Evolutionary conservation across 2,888 invertebrate genomes (phyloP).

Genomic region (Amphipyra tragopoginis): DNA sequence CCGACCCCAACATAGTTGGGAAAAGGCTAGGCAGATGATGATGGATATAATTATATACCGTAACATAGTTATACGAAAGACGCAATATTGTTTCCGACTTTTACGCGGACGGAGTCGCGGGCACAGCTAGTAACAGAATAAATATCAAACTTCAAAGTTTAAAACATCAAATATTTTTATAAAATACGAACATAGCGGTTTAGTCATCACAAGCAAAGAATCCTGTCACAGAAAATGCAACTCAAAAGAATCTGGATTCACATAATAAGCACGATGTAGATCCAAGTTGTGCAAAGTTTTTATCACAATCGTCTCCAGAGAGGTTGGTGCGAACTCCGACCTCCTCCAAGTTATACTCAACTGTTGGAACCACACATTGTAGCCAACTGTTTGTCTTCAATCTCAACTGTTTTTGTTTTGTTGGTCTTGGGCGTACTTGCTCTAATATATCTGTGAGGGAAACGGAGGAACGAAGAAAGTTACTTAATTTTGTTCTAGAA

Average conservation of each 20-base stretch:
- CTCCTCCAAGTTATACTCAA: slow-evolving; percentile 42
- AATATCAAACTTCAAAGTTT: too few species aligned
- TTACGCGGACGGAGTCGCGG: too few species aligned
- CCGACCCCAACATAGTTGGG: too few species aligned
- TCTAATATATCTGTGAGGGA: slow-evolving; percentile 20
- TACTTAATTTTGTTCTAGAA: slow-evolving; percentile 17
- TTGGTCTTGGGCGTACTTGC: slow-evolving; percentile 40
- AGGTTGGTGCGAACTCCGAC: slow-evolving; percentile 33
- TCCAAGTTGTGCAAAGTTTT: slow-evolving; percentile 48
- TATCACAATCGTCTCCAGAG: slow-evolving; percentile 45
- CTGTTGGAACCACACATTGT: slow-evolving; percentile 49
- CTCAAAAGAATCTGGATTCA: slow-evolving; percentile 6
- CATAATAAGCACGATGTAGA: slow-evolving; percentile 16
- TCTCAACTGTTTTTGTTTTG: slow-evolving; percentile 53
- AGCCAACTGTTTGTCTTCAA: slow-evolving; percentile 52
- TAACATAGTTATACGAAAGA: too few species aligned
- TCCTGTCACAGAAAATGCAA: slow-evolving; percentile 1
- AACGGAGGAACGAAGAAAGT: slow-evolving; percentile 8
- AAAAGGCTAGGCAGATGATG: too few species aligned
- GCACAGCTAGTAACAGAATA: too few species aligned
- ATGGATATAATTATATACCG: too few species aligned
- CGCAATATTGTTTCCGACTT: too few species aligned
- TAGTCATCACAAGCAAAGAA: not conserved
- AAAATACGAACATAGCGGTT: too few species aligned
- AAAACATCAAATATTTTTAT: too few species aligned